Evolutionary conservation across 2,797 vertebrate genomes (phyloP), one percentile per base, ranked within the genome.

Genomic region (Anguilla obscura): DNA sequence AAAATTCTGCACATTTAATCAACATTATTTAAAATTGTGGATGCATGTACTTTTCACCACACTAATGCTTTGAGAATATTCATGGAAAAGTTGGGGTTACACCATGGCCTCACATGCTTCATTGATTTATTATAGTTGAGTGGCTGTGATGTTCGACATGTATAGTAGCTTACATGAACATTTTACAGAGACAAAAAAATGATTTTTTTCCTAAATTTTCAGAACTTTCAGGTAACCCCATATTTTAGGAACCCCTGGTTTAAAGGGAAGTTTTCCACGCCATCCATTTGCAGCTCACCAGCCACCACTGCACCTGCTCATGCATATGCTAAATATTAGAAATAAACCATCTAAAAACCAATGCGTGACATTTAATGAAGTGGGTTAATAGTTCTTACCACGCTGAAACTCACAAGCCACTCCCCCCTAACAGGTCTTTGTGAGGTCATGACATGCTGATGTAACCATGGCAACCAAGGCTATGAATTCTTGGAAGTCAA

Each of bases 401-500:
- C 27, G 12, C 76, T 40, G 36, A 48, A 27, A 10, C 66, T 33
- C 66, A 30, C 66, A 30, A 71, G 27, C 2, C n/a, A 1, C n/a
- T 27, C 63, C 63, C 63, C n/a, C 4, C n/a, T 69, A 69, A 69
- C 21, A 1, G 63, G 24, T 69, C 24, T 1, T 1, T 69, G 24
- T 27, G 85, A 95, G 90, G 84, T 94, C 92, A 0, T 96, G 92
- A 71, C 95, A 96, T 0, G 95, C 94, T 24, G 95, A 95, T 21
- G 96, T 96, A 24, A 97, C 94, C 96, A 96, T 96, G 89, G 96
- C 94, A 18, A 96, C 91, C 80, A 96, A 92, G 12, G 93, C 80
- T 21, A 95, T 92, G 88, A 96, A 97, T 92, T 96, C 96, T 54
- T 95, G 93, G 91, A 96, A 96, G 93, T 96, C 95, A 0, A 96